Base-by-base conservation (phyloP, 2,888 invertebrate species). In the Caenorhabditis imperialis region DNA sequence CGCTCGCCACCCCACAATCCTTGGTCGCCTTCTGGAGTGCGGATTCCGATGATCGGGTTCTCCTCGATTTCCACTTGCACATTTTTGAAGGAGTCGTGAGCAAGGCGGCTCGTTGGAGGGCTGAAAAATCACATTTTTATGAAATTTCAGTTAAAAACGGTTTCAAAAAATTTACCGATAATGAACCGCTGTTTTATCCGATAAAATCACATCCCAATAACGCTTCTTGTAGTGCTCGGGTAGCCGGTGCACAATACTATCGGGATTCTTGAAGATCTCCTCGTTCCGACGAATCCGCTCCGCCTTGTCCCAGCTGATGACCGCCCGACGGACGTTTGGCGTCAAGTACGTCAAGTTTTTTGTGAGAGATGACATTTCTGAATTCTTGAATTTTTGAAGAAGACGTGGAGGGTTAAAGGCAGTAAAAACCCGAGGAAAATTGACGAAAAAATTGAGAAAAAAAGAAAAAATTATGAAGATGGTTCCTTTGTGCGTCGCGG, bases 1-100 rank as follows among this genome's bases (percentile, higher is more conserved):
- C 93, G 94, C 90, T 99, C 99, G 8, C 98, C 98, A 76, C 96
- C 98, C 97, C 97, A 98, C 78, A 99, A 91, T 33, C 96, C 96
- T 45, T 92, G 86, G 88, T 96, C 90, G 62, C 93, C 90, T 90
- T 97, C 94, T 38, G 91, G 90, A 0, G 96, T 94, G 88, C 92
- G 93, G 77, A 92, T 65, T 37, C 82, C 80, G 38, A 78, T 48
- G 18, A 82, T 82, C 10, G 82, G 81, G 33, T 78, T 74, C 14
- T 81, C 67, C 27, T 82, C 82, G n/a, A 78, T 48, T 37, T 86
- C 84, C 10, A 85, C 50, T 51, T 85, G 74, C 7, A 81, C 72
- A 27, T 81, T 60, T 54, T 80, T 75, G n/a, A 55, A 47, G 8
- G 78, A 69, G 69, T 86, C 86, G 79, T 84, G 83, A 5, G 71